A percentile compares a stretch with the other conserved stretches of the same genome.
Conservation (phyloP, 2,797 vertebrate genomes). For the Amphiprion clarkii region DNA sequence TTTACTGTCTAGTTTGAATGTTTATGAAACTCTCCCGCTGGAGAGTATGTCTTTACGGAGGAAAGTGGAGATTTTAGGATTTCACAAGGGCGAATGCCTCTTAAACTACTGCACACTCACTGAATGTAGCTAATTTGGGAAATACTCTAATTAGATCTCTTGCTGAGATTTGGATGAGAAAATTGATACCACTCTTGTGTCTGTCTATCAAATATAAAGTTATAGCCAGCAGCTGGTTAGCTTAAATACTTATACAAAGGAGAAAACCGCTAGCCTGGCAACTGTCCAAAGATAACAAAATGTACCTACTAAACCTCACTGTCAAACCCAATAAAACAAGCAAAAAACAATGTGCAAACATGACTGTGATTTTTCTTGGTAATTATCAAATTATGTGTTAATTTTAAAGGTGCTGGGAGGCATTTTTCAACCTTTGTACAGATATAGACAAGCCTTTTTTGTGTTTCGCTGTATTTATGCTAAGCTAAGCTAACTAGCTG, state of each 20-base stretch:
- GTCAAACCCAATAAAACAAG: not conserved
- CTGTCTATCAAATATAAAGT: not conserved
- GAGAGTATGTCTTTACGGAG: conserved; percentile 32
- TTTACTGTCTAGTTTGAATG: conserved; percentile 46
- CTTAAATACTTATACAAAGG: not conserved
- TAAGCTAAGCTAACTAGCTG: not conserved
- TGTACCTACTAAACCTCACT: not conserved
- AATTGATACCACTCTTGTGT: not conserved
- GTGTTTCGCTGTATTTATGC: not conserved
- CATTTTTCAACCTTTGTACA: too few species aligned
- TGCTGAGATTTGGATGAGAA: not conserved
- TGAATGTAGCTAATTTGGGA: not conserved
- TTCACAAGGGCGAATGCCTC: conserved; percentile 11
- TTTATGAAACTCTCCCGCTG: conserved; percentile 42
- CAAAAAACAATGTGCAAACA: not conserved
- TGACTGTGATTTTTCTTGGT: not conserved
- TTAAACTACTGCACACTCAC: conserved; percentile 8
- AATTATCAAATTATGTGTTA: too few species aligned
- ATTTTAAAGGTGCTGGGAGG: not conserved
- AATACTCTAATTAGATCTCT: not conserved
- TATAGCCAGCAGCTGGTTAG: not conserved
- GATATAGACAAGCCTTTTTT: not conserved
- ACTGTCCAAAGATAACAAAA: not conserved
- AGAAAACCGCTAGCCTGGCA: not conserved
- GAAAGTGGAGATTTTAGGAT: conserved; percentile 28